phyloP scores from a whole-genome alignment of 2,113 vertebrate species.

The Tachysurus fulvidraco region DNA sequence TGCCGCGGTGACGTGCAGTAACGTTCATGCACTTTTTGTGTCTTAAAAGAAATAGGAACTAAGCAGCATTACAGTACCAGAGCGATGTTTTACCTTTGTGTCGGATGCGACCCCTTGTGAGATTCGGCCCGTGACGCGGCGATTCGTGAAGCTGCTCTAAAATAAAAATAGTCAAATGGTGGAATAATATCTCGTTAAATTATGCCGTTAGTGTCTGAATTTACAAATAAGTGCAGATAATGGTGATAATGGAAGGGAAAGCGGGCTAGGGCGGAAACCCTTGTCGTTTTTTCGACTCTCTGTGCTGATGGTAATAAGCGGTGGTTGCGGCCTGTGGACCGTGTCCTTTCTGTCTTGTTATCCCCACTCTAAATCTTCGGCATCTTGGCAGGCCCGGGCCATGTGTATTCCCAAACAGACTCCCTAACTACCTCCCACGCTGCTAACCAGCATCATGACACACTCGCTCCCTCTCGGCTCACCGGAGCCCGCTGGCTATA shows the following conservation, averaged over 20 bases:
- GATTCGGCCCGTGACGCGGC: background rate
- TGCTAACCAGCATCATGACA: slow-evolving; percentile 39
- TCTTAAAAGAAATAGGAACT: background rate
- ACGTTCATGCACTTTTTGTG: background rate
- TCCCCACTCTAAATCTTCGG: slow-evolving; percentile 55
- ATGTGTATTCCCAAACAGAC: slow-evolving; percentile 61
- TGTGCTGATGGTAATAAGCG: slow-evolving; percentile 55
- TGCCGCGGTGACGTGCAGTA: background rate
- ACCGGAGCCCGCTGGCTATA: slow-evolving; percentile 48
- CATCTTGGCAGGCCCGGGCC: slow-evolving; percentile 59
- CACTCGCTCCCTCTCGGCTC: slow-evolving; percentile 6
- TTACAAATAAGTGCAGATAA: slow-evolving; percentile 35
- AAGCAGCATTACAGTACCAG: background rate
- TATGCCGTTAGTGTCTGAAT: slow-evolving; percentile 9
- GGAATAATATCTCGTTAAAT: slow-evolving; percentile 15
- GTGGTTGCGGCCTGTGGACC: slow-evolving; percentile 53
- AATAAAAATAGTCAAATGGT: slow-evolving; percentile 7
- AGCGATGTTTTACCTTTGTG: background rate
- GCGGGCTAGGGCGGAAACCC: background rate
- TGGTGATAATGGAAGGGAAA: slow-evolving; percentile 35
- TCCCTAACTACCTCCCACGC: slow-evolving; percentile 45
- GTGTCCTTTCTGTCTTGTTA: slow-evolving; percentile 62
- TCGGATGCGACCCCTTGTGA: background rate
- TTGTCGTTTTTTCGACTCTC: slow-evolving; percentile 34
- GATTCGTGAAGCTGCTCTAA: background rate